Conservation (phyloP, 2,113 vertebrate genomes). For the Festucalex cinctus region DNA sequence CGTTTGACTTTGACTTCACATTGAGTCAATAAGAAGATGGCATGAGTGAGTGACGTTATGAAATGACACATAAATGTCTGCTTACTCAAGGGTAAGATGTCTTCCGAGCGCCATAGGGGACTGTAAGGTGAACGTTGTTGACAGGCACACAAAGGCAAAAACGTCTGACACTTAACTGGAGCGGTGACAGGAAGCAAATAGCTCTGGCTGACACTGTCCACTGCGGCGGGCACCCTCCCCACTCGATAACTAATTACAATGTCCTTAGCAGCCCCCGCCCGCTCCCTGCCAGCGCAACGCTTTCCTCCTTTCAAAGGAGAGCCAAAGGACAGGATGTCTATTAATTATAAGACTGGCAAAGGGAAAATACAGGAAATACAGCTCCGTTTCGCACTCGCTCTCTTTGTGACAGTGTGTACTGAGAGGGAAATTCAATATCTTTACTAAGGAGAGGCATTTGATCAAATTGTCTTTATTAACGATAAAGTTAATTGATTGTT, state of each 20-base stretch:
- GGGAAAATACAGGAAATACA: conserved; percentile 18
- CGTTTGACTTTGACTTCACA: background rate
- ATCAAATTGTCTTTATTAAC: background rate
- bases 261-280: conserved; percentile 34
- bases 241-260: conserved; percentile 65
- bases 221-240: conserved; percentile 26
- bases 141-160: conserved; percentile 41
- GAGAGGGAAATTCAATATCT: background rate
- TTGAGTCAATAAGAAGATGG: background rate
- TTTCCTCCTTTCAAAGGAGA: conserved; percentile 40
- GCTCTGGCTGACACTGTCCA: conserved; percentile 44
- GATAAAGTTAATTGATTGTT: background rate
- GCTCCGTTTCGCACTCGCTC: conserved; percentile 7
- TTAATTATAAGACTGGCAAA: conserved; percentile 52
- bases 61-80: background rate
- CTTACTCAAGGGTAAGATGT: background rate
- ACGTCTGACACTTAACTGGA: conserved; percentile 44
- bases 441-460: background rate
- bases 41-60: background rate
- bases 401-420: conserved; percentile 23
- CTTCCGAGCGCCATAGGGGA: background rate
- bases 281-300: conserved; percentile 15
- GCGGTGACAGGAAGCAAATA: conserved; percentile 59
- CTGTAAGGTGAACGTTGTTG: conserved; percentile 21
- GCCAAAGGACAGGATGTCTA: conserved; percentile 52